phyloP scores from a whole-genome alignment of 2,888 invertebrate species.

The Pristionchus japonicus region DNA sequence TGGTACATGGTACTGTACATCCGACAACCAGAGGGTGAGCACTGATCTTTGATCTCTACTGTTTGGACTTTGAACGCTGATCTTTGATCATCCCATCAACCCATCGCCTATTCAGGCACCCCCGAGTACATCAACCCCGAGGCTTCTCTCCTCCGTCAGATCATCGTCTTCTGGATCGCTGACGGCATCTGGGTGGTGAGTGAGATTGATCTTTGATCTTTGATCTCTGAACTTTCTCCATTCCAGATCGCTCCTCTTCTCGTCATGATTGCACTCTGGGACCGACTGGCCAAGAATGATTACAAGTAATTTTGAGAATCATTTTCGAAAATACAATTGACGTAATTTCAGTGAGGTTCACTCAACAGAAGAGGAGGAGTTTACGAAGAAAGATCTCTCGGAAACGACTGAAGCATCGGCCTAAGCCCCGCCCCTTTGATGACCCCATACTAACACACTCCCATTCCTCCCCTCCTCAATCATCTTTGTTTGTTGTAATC shows the following conservation, averaged over 20 bases:
- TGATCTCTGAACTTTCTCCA: not conserved
- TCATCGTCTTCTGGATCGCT: slow-evolving; percentile 62
- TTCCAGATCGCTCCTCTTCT: slow-evolving; percentile 59
- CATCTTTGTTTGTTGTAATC: not conserved
- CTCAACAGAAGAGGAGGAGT: not conserved
- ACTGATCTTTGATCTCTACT: not conserved
- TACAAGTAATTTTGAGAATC: not conserved
- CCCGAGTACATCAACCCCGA: slow-evolving; percentile 51
- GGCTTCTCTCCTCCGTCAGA: slow-evolving; percentile 50
- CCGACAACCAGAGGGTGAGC: slow-evolving; percentile 57
- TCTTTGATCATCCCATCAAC: not conserved
- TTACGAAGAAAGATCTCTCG: slow-evolving; percentile 5
- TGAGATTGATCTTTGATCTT: not conserved
- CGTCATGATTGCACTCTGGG: slow-evolving; percentile 65
- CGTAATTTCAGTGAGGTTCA: not conserved
- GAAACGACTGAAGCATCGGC: not conserved
- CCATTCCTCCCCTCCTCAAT: not conserved
- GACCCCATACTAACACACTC: not conserved
- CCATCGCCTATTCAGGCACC: slow-evolving; percentile 50
- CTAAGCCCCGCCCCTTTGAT: not conserved
- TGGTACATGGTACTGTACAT: slow-evolving; percentile 68
- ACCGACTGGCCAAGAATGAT: slow-evolving; percentile 53
- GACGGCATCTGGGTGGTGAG: slow-evolving; percentile 53
- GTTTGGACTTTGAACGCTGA: not conserved
- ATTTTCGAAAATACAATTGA: not conserved